A percentile compares a stretch with the other conserved stretches of the same genome.
Conservation (phyloP, 2,113 vertebrate genomes). For the Cavia aperea region DNA sequence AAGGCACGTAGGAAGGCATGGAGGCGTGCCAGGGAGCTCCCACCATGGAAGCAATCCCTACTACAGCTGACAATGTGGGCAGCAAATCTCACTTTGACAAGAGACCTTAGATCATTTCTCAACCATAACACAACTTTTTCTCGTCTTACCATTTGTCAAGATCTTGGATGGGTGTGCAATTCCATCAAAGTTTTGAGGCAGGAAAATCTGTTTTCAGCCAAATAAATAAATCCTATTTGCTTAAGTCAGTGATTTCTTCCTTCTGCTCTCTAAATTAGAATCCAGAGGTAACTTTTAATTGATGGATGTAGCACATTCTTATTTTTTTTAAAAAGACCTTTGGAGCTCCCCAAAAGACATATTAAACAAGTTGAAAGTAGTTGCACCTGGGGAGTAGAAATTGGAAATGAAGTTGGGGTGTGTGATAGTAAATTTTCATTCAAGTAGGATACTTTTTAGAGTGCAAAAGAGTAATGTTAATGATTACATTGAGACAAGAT, state of each 20-base stretch:
- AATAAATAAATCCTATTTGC: background rate
- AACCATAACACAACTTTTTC: too few species aligned
- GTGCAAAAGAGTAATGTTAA: background rate
- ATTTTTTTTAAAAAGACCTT: background rate
- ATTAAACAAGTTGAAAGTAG: background rate
- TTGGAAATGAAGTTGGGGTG: background rate
- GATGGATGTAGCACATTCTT: background rate
- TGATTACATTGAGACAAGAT: background rate
- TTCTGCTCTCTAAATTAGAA: background rate
- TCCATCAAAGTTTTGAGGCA: background rate
- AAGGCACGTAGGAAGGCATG: too few species aligned
- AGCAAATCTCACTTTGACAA: too few species aligned
- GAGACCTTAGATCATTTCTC: too few species aligned
- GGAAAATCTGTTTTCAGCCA: background rate
- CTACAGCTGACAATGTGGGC: too few species aligned
- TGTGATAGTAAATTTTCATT: background rate
- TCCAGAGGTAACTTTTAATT: background rate
- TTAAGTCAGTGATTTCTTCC: background rate
- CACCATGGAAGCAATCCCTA: too few species aligned
- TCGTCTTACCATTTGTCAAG: too few species aligned
- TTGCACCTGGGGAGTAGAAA: slow-evolving; percentile 1
- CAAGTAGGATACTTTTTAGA: background rate
- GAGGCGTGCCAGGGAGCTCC: background rate
- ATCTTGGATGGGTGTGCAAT: background rate
- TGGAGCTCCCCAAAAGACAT: background rate